phyloP scores from a whole-genome alignment of 2,113 vertebrate genomes.

The Uropsilus gracilis region DNA sequence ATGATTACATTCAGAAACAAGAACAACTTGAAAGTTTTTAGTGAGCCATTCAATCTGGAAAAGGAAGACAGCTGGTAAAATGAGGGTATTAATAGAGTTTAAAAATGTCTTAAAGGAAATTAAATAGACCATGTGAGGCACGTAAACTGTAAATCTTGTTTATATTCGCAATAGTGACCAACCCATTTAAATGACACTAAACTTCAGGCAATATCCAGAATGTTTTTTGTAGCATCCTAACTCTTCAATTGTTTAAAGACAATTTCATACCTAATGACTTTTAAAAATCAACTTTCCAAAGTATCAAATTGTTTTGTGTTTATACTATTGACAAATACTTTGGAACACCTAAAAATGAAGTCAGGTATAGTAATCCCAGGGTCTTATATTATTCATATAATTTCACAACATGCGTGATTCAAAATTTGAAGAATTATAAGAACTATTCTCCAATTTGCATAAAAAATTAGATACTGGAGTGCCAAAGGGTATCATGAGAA shows the following conservation, averaged over 20 bases:
- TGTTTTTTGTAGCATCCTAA: constrained; percentile 4
- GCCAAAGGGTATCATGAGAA: not conserved
- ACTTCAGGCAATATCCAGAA: not conserved
- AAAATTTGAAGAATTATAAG: not conserved
- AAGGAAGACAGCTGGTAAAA: not conserved
- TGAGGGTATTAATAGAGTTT: not conserved
- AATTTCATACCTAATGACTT: not conserved
- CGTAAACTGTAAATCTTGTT: constrained; percentile 7
- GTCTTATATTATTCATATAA: not conserved
- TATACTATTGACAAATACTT: not conserved
- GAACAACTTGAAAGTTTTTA: constrained; percentile 9
- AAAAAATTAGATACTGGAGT: not conserved
- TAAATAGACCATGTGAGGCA: not conserved
- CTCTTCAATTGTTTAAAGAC: not conserved
- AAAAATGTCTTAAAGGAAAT: not conserved
- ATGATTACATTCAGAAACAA: constrained; percentile 21
- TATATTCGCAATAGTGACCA: not conserved
- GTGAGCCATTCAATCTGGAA: not conserved
- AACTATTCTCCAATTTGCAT: not conserved
- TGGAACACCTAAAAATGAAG: not conserved
- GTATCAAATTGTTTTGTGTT: not conserved
- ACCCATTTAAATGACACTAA: not conserved
- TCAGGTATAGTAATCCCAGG: not conserved
- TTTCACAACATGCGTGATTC: not conserved
- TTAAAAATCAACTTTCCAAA: not conserved